A percentile compares a stretch with the other conserved stretches of the same genome.
Evolutionary conservation across 2,113 vertebrate genomes (phyloP).

Genomic region (Holacanthus passer): DNA sequence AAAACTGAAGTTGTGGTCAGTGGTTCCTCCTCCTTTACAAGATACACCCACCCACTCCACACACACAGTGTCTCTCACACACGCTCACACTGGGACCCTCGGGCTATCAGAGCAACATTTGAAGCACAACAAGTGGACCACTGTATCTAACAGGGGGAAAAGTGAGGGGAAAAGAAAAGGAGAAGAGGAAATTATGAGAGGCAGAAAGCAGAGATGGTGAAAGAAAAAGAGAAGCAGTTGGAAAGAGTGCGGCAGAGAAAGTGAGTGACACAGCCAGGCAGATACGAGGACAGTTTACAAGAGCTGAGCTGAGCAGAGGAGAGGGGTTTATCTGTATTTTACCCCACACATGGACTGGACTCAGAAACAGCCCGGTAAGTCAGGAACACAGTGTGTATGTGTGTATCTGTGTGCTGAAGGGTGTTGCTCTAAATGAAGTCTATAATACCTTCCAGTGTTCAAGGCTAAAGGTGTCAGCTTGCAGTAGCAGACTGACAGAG

Average conservation of each 20-base stretch:
- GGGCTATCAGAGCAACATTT: not conserved
- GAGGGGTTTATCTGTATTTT: not conserved
- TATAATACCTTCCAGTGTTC: constrained; percentile 25
- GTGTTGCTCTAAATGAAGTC: constrained; percentile 24
- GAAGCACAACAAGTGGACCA: not conserved
- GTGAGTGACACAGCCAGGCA: not conserved
- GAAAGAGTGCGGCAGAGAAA: not conserved
- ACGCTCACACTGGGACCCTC: not conserved
- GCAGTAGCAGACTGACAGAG: constrained; percentile 9
- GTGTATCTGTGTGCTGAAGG: constrained; percentile 8
- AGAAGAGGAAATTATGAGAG: not conserved
- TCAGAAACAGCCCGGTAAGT: constrained; percentile 39
- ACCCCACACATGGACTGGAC: constrained; percentile 12
- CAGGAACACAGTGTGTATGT: constrained; percentile 9
- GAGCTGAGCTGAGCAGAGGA: not conserved
- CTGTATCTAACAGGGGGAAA: not conserved
- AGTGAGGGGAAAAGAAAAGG: not conserved
- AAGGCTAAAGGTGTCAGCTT: constrained; percentile 21
- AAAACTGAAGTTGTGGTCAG: too few species aligned
- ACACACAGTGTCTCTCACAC: not conserved
- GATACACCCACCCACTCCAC: not conserved
- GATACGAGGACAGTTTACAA: not conserved
- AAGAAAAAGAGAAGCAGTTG: not conserved
- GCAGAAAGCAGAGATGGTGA: not conserved
- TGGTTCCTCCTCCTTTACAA: constrained; percentile 40